Conservation (phyloP, 2,888 invertebrate species). For the Patella caerulea region DNA sequence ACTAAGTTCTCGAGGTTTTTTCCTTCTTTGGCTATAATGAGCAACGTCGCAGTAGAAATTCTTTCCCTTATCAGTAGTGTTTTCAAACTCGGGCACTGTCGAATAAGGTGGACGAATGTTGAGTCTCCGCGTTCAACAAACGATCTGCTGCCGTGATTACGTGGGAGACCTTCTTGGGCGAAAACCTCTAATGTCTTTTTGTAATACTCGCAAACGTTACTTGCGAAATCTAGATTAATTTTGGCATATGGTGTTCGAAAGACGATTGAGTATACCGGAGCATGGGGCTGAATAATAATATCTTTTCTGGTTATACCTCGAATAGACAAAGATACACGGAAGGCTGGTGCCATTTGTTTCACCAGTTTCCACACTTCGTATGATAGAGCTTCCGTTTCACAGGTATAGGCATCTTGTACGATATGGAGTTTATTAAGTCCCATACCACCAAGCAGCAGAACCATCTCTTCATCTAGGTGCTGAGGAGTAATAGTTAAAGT, state of each 20-base stretch:
- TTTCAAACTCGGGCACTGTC: constrained; percentile 79
- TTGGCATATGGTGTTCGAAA: constrained; percentile 78
- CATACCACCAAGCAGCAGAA: constrained; percentile 79
- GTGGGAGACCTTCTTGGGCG: constrained; percentile 80
- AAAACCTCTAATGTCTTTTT: constrained; percentile 73
- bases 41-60: constrained; percentile 83
- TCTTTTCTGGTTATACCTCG: constrained; percentile 72
- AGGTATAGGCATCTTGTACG: constrained; percentile 78
- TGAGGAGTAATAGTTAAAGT: constrained; percentile 75
- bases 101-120: constrained; percentile 78
- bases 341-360: constrained; percentile 76
- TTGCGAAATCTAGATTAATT: constrained; percentile 74
- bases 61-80: constrained; percentile 82
- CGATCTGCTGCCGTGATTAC: constrained; percentile 78
- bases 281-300: constrained; percentile 79
- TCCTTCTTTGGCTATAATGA: constrained; percentile 80
- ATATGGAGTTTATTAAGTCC: constrained; percentile 79
- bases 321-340: constrained; percentile 81
- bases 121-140: constrained; percentile 83
- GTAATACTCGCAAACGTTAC: constrained; percentile 78
- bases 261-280: constrained; percentile 79
- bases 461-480: constrained; percentile 82
- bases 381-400: constrained; percentile 55
- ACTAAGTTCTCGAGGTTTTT: constrained; percentile 78
- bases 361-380: constrained; percentile 74